Base-by-base conservation (phyloP, 2,888 invertebrate genomes). In the Adineta ricciae region DNA sequence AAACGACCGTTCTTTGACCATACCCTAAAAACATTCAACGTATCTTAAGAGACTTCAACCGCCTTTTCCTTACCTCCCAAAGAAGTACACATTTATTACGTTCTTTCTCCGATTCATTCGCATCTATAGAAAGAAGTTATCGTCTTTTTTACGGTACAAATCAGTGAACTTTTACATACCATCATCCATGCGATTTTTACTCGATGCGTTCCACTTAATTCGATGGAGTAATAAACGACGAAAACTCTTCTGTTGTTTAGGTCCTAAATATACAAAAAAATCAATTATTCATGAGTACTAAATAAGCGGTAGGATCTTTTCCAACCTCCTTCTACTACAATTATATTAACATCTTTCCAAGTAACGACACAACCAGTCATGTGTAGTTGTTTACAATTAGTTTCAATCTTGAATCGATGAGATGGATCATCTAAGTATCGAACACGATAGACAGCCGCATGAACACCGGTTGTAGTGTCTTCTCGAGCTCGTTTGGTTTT, bases 401-500 rank as follows among this genome's bases (percentile, higher is more conserved):
- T 95, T 90, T 99, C 98, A 83, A 99, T 94, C 91, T 99, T 98
- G 91, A 96, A 98, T 91, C 97, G 97, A 89, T 97, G 96, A 9
- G 90, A 87, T 36, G 89, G 89, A 87, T 90, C 90, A 85, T 87
- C 88, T 24, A 90, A 87, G 87, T 90, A 89, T 84, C 88, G 87
- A 38, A 86, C 84, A 56, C 94, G 93, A 89, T 95, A 99, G 0
- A 98, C 95, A 72, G 96, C 92, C 0, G 98, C 96, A 87, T 95
- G 93, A 0, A 97, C 96, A 0, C 96, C 97, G 84, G 94, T 92
- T 0, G 94, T 92, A 0, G 96, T 96, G 88, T 99, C 97, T 90
- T 99, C 99, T 87, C 95, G 93, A 1, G 97, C 92, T 96, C 97
- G 88, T 92, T 92, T 87, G 14, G 93, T 92, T 89, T 94, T 96